These are phyloP conservation scores for Craniophora ligustri DNA, from an alignment of 2,888 invertebrate genomes.

Conservation along the genomic window DNA sequence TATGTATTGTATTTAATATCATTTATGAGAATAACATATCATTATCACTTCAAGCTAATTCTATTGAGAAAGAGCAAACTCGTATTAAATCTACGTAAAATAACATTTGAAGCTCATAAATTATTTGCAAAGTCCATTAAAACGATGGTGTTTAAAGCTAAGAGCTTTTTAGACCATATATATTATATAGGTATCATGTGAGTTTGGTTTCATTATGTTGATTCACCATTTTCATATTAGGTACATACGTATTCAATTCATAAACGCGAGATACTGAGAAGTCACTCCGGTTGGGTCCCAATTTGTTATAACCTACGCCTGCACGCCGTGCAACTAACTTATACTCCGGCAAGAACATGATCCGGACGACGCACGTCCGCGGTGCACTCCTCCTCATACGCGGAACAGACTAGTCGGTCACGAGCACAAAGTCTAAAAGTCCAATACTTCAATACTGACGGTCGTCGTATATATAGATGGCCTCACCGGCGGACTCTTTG, in stretches of 20 bases:
- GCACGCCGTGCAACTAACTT: slow-evolving; percentile 55
- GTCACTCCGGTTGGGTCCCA: slow-evolving; percentile 80
- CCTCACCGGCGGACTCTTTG: slow-evolving; percentile 91
- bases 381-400: slow-evolving; percentile 32
- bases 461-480: slow-evolving; percentile 88
- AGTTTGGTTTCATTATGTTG: slow-evolving; percentile 37
- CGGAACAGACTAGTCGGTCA: slow-evolving; percentile 59
- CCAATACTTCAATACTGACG: slow-evolving; percentile 76
- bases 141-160: slow-evolving; percentile 45
- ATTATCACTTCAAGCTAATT: slow-evolving; percentile 76
- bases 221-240: slow-evolving; percentile 49
- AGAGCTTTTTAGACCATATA: slow-evolving; percentile 43
- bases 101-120: slow-evolving; percentile 67
- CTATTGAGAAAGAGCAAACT: slow-evolving; percentile 72
- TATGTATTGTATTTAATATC: slow-evolving; percentile 72
- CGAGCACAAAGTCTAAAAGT: slow-evolving; percentile 44
- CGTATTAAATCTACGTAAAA: slow-evolving; percentile 68
- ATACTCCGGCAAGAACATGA: slow-evolving; percentile 56
- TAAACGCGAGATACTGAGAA: slow-evolving; percentile 52
- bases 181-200: slow-evolving; percentile 40
- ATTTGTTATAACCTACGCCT: slow-evolving; percentile 68
- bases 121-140: slow-evolving; percentile 62
- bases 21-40: slow-evolving; percentile 74
- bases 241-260: slow-evolving; percentile 52
- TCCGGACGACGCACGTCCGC: slow-evolving; percentile 27